phyloP scores from a whole-genome alignment of 2,888 invertebrate species.

The Chrysolina haemoptera region DNA sequence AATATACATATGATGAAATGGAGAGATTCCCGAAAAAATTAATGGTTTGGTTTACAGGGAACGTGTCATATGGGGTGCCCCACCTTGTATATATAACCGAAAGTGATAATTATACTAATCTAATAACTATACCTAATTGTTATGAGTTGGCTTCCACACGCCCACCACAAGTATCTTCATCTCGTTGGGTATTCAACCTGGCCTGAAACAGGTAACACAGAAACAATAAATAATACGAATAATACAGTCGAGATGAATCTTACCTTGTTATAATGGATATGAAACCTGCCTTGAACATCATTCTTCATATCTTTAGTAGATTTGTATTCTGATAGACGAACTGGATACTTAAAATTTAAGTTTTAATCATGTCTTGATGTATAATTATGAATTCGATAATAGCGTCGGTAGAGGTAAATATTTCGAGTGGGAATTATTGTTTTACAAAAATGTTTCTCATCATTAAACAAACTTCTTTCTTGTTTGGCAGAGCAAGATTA shows the following conservation, averaged over 20 bases:
- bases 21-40: no score
- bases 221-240: conserved; percentile 69
- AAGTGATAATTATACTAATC: conserved; percentile 66
- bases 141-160: conserved; percentile 68
- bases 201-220: conserved; percentile 65
- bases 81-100: conserved; percentile 56
- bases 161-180: conserved; percentile 57
- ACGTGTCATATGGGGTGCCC: no score
- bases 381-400: no score
- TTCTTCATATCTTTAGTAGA: conserved; percentile 49
- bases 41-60: no score
- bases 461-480: no score
- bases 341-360: no score
- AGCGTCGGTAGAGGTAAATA: no score
- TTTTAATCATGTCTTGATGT: no score
- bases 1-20: no score
- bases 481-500: no score
- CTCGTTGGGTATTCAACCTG: conserved; percentile 21
- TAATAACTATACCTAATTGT: conserved; percentile 64
- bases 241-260: conserved; percentile 65
- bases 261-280: conserved; percentile 67
- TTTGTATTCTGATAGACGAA: neutral
- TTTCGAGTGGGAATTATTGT: no score
- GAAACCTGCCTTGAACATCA: conserved; percentile 58
- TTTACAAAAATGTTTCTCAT: no score